These are phyloP conservation scores for Elephas maximus DNA, from an alignment of 2,113 vertebrate genomes.

Conservation along the genomic window DNA sequence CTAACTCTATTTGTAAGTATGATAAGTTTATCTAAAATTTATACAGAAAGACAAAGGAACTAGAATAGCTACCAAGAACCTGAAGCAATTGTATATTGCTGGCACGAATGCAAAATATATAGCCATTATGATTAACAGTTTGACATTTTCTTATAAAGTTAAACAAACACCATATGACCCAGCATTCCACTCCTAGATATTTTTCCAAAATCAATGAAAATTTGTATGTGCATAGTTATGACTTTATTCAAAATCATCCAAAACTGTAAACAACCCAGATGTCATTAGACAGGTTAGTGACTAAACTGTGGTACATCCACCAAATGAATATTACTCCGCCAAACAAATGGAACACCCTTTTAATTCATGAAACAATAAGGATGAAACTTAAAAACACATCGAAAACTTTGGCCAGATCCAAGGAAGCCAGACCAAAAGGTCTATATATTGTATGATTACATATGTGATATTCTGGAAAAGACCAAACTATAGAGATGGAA, in stretches of 20 bases:
- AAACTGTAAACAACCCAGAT: not conserved
- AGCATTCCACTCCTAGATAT: not conserved
- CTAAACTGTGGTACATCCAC: not conserved
- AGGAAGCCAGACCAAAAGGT: not conserved
- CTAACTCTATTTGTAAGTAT: not conserved
- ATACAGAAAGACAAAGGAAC: not conserved
- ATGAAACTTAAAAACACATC: not conserved
- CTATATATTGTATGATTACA: not conserved
- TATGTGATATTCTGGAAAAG: too few relatives aligned
- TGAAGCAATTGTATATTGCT: not conserved
- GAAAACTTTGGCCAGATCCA: not conserved
- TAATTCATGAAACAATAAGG: not conserved
- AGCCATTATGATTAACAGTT: not conserved
- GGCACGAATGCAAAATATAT: not conserved
- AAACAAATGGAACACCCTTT: not conserved
- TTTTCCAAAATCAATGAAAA: slow-evolving; percentile 31
- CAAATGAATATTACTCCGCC: not conserved
- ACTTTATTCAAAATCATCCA: not conserved
- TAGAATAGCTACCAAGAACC: not conserved
- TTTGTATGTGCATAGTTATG: too few relatives aligned
- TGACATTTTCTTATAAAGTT: not conserved
- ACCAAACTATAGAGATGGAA: not conserved
- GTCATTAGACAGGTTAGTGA: not conserved
- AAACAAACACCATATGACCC: not conserved
- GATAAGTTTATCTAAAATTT: not conserved